A percentile compares a stretch with the other conserved stretches of the same genome.
These are phyloP conservation scores for Eupeodes latifasciatus DNA, from an alignment of 2,888 invertebrate genomes.

Conservation along the genomic window DNA sequence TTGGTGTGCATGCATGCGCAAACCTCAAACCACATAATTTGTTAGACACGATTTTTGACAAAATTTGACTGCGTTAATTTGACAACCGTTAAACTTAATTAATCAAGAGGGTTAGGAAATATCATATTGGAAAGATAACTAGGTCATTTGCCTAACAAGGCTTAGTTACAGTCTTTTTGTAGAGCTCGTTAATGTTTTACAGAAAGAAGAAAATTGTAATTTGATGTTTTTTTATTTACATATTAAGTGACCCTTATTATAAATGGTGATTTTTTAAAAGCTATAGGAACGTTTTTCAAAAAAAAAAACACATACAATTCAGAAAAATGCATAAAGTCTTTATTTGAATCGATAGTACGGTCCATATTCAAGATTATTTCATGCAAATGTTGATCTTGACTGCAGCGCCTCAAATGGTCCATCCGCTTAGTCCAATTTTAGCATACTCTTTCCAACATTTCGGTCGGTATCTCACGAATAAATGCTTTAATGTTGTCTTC, in stretches of 20 bases:
- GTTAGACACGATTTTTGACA: constrained; percentile 32
- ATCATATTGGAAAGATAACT: constrained; percentile 32
- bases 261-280: no score
- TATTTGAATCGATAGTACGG: no score
- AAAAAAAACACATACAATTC: no score
- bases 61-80: constrained; percentile 18
- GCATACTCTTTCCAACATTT: no score
- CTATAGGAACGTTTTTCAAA: no score
- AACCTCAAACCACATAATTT: constrained; percentile 7
- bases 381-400: no score
- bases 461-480: no score
- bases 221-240: constrained; percentile 34
- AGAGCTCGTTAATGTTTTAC: constrained; percentile 18
- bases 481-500: no score
- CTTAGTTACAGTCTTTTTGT: constrained; percentile 59
- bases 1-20: constrained; percentile 41
- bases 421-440: no score
- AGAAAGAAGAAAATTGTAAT: constrained; percentile 20
- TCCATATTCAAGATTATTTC: no score
- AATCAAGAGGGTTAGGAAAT: constrained; percentile 28
- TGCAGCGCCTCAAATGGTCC: no score
- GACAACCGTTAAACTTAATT: constrained; percentile 64
- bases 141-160: constrained; percentile 33
- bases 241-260: constrained; percentile 9
- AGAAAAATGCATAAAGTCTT: no score